Percentiles rank a stretch among this genome's conserved stretches.
phyloP scores from a whole-genome alignment of 92 coral and sea anemone species.

The Scolanthus callimorphus region DNA sequence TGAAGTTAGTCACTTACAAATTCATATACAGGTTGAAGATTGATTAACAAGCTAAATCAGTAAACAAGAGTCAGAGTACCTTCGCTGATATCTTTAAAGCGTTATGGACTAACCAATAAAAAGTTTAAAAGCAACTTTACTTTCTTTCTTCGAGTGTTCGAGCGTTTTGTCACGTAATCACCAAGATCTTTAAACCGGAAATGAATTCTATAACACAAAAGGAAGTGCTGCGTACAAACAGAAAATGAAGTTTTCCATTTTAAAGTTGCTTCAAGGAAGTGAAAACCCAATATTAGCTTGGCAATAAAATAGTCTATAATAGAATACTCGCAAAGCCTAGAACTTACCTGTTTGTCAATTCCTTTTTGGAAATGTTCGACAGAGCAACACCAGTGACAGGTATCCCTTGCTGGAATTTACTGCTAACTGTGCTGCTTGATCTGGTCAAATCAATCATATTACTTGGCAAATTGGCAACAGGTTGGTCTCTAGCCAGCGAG shows the following conservation, averaged over 20 bases:
- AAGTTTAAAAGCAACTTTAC: not conserved
- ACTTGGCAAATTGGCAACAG: not conserved
- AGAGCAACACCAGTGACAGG: no score
- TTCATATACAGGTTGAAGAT: no score
- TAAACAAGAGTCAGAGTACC: no score
- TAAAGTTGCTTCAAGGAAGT: not conserved
- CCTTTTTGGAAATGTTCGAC: no score
- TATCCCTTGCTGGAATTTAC: not conserved
- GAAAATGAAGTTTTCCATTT: not conserved
- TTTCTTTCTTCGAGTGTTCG: not conserved
- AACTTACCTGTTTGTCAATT: conserved; percentile 36
- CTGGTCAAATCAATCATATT: not conserved
- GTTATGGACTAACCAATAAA: no score
- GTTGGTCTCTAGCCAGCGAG: not conserved
- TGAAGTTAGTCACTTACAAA: no score
- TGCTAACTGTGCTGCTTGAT: not conserved
- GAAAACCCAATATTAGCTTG: no score
- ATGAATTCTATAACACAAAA: conserved; percentile 9
- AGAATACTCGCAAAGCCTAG: no score
- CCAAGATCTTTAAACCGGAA: conserved; percentile 16
- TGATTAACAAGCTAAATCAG: no score
- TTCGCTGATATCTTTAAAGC: no score
- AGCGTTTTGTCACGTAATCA: conserved; percentile 18
- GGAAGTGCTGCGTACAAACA: conserved; percentile 20
- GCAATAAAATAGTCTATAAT: no score